phyloP scores from a whole-genome alignment of 2,797 vertebrate genomes.

The Acomys russatus region DNA sequence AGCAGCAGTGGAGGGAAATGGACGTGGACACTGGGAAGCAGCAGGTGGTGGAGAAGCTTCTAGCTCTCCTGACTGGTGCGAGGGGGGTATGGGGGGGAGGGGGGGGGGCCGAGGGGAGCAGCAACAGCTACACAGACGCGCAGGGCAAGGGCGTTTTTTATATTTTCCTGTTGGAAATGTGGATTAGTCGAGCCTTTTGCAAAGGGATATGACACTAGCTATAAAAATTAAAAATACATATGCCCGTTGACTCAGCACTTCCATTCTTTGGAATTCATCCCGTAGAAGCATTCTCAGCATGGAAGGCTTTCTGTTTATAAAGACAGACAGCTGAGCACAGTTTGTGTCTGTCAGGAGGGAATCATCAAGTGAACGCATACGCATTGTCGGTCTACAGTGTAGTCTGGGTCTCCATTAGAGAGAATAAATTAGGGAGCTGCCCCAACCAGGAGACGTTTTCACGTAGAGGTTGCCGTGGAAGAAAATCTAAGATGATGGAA shows the following conservation, averaged over 20 bases:
- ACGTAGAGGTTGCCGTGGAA: background rate
- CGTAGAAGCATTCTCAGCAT: background rate
- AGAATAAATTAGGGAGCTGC: background rate
- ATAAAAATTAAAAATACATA: conserved; percentile 53
- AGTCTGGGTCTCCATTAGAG: background rate
- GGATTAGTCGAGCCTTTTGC: background rate
- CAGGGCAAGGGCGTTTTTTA: conserved; percentile 26
- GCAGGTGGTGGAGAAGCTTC: no score
- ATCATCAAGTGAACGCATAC: background rate
- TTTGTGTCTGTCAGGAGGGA: background rate
- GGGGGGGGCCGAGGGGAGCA: no score
- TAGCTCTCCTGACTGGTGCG: no score
- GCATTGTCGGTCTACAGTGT: background rate
- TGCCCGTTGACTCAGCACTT: background rate
- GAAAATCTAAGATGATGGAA: conserved; percentile 3
- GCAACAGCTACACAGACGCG: no score
- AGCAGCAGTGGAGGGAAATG: background rate
- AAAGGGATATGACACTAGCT: conserved; percentile 12
- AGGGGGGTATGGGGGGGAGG: no score
- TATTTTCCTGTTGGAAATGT: conserved; percentile 44
- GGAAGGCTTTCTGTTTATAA: conserved; percentile 35
- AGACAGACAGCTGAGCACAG: background rate
- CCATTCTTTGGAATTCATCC: background rate
- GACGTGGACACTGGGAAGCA: background rate
- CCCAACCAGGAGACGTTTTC: background rate